Conservation (phyloP, 2,888 invertebrate genomes). For the Napeogenes inachia region DNA sequence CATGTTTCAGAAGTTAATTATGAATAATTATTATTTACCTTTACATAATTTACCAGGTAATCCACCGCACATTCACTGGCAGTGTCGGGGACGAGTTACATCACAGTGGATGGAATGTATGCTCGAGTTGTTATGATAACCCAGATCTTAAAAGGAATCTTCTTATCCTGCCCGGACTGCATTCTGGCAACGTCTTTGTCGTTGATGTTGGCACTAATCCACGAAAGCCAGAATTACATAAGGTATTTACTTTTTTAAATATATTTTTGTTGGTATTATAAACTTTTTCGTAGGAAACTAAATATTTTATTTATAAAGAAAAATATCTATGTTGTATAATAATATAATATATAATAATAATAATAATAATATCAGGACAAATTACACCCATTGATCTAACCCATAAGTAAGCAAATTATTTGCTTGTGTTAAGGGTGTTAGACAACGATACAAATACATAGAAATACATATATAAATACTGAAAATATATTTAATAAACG, state of each 20-base stretch:
- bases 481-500: no score
- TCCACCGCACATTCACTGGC: slow-evolving; percentile 89
- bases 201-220: slow-evolving; percentile 87
- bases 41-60: slow-evolving; percentile 79
- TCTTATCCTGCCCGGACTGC: slow-evolving; percentile 88
- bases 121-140: slow-evolving; percentile 90
- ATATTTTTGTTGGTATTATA: no score
- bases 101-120: slow-evolving; percentile 98
- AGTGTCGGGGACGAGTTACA: slow-evolving; percentile 92
- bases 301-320: slow-evolving; percentile 2
- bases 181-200: slow-evolving; percentile 89
- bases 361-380: no score
- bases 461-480: no score
- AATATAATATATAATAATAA: not conserved
- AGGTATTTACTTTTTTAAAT: slow-evolving; percentile 67
- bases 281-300: no score
- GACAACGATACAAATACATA: no score
- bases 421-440: no score
- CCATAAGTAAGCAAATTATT: no score
- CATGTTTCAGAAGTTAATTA: no score
- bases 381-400: no score
- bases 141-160: slow-evolving; percentile 82
- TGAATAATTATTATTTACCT: not conserved
- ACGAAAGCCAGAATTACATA: slow-evolving; percentile 83
- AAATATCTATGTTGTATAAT: not conserved